Percentiles rank a stretch among this genome's conserved stretches.
Conservation (phyloP, 2,797 vertebrate genomes). For the Macrochelys suwanniensis region DNA sequence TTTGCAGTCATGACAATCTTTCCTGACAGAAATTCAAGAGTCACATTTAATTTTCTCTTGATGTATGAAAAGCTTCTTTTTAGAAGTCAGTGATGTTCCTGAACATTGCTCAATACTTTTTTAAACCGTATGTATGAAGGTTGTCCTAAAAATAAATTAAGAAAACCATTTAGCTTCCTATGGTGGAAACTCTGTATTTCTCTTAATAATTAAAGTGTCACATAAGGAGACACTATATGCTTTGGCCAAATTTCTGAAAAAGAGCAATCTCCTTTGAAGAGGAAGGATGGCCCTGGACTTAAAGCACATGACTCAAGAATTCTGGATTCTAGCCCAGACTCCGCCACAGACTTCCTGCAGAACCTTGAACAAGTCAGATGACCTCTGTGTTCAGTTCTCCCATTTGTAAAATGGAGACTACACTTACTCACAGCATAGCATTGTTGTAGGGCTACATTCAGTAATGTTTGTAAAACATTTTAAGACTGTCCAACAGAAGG, state of each 20-base stretch:
- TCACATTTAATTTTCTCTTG: conserved; percentile 41
- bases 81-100: neutral
- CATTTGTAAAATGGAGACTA: neutral
- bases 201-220: neutral
- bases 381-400: neutral
- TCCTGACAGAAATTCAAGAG: conserved; percentile 59
- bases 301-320: neutral
- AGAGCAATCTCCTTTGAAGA: conserved; percentile 10
- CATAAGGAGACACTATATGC: neutral
- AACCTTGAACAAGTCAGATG: conserved; percentile 1
- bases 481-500: conserved; percentile 57
- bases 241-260: conserved; percentile 2
- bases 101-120: neutral
- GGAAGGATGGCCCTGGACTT: neutral
- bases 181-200: neutral
- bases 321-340: neutral
- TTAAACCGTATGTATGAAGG: neutral
- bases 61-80: conserved; percentile 29
- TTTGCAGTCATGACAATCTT: conserved; percentile 57
- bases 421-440: neutral
- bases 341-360: neutral
- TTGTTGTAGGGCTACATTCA: conserved; percentile 41
- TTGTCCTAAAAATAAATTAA: neutral
- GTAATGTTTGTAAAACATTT: conserved; percentile 50
- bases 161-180: neutral